These are phyloP conservation scores for Macrosiphum euphorbiae DNA, from an alignment of 2,888 invertebrate species.

Conservation along the genomic window DNA sequence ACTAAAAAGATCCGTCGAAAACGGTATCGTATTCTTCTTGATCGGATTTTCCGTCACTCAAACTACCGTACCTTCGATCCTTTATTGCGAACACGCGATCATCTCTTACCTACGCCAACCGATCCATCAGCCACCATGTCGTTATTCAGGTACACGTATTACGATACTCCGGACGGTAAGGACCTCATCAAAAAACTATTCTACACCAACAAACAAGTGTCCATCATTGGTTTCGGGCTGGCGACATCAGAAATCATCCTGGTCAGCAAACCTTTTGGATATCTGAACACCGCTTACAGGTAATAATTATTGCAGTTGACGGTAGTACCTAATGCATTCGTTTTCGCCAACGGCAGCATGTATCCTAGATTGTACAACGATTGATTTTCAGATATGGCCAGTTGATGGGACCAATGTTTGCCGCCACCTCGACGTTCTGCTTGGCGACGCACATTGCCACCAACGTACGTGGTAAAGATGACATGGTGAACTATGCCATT, in stretches of 20 bases:
- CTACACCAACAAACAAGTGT: slow-evolving; percentile 40
- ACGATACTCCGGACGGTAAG: slow-evolving; percentile 53
- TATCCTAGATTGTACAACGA: background rate
- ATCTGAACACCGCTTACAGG: slow-evolving; percentile 38
- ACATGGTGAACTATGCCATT: slow-evolving; percentile 32
- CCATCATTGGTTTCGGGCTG: slow-evolving; percentile 48
- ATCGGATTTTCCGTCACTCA: background rate
- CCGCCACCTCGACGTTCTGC: slow-evolving; percentile 23
- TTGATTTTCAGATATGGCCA: slow-evolving; percentile 18
- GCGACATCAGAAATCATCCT: slow-evolving; percentile 52
- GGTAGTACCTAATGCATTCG: background rate
- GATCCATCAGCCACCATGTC: slow-evolving; percentile 6
- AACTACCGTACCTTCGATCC: background rate
- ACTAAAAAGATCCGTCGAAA: background rate
- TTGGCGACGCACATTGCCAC: background rate
- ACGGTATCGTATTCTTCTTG: background rate
- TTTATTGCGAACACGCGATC: background rate
- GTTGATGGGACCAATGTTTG: slow-evolving; percentile 42
- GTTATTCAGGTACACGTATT: slow-evolving; percentile 33
- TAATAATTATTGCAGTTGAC: background rate
- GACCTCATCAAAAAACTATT: slow-evolving; percentile 45
- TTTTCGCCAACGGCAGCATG: background rate
- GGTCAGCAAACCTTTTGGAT: slow-evolving; percentile 51
- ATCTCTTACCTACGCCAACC: background rate
- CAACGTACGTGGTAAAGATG: slow-evolving; percentile 27